Conservation (phyloP, 2,113 vertebrate genomes). For the Salvelinus fontinalis region DNA sequence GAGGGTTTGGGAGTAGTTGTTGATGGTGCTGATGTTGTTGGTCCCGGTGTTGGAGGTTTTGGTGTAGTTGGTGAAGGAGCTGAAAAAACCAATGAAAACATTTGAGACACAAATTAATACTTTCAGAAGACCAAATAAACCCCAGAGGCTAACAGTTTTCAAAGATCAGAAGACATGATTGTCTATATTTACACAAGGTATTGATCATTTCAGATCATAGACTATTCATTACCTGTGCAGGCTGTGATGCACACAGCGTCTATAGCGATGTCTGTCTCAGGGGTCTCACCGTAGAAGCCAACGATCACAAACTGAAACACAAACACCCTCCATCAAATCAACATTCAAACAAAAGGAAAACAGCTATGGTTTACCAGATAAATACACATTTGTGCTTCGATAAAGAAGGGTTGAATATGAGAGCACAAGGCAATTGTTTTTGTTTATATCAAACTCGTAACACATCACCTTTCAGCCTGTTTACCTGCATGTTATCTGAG, state of each 20-base stretch:
- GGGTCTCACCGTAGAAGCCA: slow-evolving; percentile 72
- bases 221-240: slow-evolving; percentile 69
- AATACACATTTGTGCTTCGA: no score
- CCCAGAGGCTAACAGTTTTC: neutral
- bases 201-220: neutral
- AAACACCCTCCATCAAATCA: slow-evolving; percentile 8
- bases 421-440: no score
- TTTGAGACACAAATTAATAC: neutral
- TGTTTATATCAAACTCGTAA: neutral
- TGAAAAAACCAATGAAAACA: slow-evolving; percentile 10
- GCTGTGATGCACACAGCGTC: slow-evolving; percentile 74
- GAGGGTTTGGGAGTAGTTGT: no score
- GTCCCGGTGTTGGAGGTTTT: slow-evolving; percentile 7
- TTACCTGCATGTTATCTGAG: slow-evolving; percentile 56
- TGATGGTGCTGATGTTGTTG: neutral
- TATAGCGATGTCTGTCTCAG: slow-evolving; percentile 77
- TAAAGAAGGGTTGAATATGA: no score
- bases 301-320: slow-evolving; percentile 76
- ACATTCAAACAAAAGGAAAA: no score
- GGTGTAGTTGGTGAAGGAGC: slow-evolving; percentile 14
- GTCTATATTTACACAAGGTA: neutral
- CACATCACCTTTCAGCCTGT: neutral
- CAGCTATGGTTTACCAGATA: no score
- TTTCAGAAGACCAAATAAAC: neutral
- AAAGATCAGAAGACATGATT: no score